These are phyloP conservation scores for Eupsittula cactorum DNA, from an alignment of 2,113 vertebrate species.

Conservation along the genomic window DNA sequence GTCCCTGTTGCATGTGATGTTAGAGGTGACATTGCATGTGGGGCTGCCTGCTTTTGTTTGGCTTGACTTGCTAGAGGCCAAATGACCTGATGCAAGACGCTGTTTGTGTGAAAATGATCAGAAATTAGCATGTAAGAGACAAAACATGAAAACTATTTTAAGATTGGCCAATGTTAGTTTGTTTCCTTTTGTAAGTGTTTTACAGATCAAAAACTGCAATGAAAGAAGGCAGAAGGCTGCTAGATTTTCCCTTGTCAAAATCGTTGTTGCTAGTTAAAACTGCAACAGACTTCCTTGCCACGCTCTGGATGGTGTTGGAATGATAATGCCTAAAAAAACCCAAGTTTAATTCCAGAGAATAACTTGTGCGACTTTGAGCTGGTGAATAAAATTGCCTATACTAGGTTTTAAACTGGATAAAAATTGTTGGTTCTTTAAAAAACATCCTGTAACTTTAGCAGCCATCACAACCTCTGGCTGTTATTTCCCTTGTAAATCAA, in stretches of 20 bases:
- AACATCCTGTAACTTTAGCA: background rate
- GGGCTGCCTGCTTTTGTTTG: background rate
- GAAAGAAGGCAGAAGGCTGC: background rate
- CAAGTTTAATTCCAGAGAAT: background rate
- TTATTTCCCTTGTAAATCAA: slow-evolving; percentile 24
- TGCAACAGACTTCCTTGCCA: background rate
- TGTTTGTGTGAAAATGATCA: background rate
- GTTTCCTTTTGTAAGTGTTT: background rate
- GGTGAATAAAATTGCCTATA: background rate
- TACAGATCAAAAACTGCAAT: background rate
- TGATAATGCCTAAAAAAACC: background rate
- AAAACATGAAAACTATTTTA: background rate
- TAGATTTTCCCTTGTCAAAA: background rate
- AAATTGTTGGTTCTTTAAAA: background rate
- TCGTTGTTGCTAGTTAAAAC: background rate
- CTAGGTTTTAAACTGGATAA: background rate
- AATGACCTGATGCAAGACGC: background rate
- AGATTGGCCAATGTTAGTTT: background rate
- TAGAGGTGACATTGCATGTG: background rate
- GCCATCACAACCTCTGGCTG: background rate
- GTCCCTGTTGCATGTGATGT: slow-evolving; percentile 33
- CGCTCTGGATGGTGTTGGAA: background rate
- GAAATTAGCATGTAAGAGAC: background rate
- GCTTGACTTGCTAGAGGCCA: background rate
- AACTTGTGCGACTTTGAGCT: background rate